phyloP scores from a whole-genome alignment of 2,888 invertebrate species.

The Meta bourneti region DNA sequence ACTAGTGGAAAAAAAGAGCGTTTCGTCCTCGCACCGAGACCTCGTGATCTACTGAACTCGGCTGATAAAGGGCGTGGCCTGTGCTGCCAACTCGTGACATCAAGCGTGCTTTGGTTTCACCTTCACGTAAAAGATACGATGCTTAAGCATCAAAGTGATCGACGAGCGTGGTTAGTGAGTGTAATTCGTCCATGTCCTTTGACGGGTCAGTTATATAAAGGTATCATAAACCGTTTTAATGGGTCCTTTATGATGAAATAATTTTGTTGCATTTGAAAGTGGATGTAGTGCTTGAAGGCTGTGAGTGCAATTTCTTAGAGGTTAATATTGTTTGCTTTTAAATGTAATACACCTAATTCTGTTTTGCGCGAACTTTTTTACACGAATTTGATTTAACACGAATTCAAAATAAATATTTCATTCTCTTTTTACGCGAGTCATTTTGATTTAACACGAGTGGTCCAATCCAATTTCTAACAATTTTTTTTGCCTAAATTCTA shows the following conservation, averaged over 20 bases:
- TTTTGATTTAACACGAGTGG: too few species aligned
- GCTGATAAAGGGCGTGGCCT: slow-evolving; percentile 15
- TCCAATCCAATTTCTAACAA: too few species aligned
- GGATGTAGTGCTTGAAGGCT: too few species aligned
- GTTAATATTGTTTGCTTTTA: too few species aligned
- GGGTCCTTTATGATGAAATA: not conserved
- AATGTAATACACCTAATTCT: too few species aligned
- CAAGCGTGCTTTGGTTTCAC: not conserved
- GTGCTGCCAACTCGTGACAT: not conserved
- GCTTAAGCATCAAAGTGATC: not conserved
- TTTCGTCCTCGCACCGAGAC: slow-evolving; percentile 19
- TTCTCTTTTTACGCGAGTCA: too few species aligned
- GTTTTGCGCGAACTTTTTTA: too few species aligned
- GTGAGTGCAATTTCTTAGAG: too few species aligned
- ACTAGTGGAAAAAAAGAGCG: not conserved
- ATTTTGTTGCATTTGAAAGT: too few species aligned
- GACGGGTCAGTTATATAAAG: slow-evolving; percentile 28
- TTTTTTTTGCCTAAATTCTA: too few species aligned
- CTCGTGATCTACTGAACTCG: slow-evolving; percentile 44
- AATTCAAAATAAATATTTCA: too few species aligned
- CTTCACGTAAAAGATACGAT: not conserved
- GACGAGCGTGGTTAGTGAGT: not conserved
- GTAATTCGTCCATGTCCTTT: not conserved
- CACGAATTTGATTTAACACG: too few species aligned
- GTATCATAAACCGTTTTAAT: not conserved